Percentiles rank a stretch among this genome's conserved stretches.
These are phyloP conservation scores for Lissocephala sabroskyi DNA, from an alignment of 2,888 invertebrate genomes.

Conservation along the genomic window DNA sequence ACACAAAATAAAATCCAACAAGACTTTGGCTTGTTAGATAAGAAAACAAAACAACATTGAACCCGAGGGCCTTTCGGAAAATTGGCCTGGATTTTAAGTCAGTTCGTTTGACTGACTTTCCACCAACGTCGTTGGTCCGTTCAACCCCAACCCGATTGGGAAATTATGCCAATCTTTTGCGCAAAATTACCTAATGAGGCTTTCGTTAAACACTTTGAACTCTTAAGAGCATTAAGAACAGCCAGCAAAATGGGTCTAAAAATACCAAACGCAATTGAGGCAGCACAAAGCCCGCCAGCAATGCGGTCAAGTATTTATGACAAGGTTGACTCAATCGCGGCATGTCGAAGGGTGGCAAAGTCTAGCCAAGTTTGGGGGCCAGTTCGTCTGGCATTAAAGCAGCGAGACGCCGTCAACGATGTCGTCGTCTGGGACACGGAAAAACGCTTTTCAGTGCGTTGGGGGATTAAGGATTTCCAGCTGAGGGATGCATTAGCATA, in stretches of 20 bases:
- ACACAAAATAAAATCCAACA: neutral
- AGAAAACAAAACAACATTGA: too few relatives aligned
- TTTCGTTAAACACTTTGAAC: constrained; percentile 33
- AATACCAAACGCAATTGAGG: constrained; percentile 24
- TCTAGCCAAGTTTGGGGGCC: constrained; percentile 8
- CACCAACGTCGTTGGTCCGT: constrained; percentile 17
- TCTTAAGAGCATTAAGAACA: constrained; percentile 35
- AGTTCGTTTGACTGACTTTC: too few relatives aligned
- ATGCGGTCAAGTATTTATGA: constrained; percentile 62
- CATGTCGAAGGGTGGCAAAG: constrained; percentile 5
- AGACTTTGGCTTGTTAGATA: too few relatives aligned
- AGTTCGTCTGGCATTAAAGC: neutral
- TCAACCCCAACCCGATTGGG: neutral
- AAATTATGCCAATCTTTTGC: constrained; percentile 7
- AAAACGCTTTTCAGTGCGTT: constrained; percentile 59
- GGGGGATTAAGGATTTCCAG: constrained; percentile 62
- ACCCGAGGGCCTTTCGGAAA: too few relatives aligned
- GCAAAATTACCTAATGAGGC: constrained; percentile 9
- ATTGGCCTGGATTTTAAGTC: too few relatives aligned
- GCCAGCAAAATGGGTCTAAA: constrained; percentile 27
- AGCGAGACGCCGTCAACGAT: constrained; percentile 14
- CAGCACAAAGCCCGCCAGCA: too few relatives aligned
- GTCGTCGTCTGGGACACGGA: constrained; percentile 30
- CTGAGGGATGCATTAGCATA: constrained; percentile 65
- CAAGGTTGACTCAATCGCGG: constrained; percentile 43